Percentiles rank a stretch among this genome's conserved stretches.
phyloP scores from a whole-genome alignment of 23 tunicate genomes.

The Oikopleura dioica region DNA sequence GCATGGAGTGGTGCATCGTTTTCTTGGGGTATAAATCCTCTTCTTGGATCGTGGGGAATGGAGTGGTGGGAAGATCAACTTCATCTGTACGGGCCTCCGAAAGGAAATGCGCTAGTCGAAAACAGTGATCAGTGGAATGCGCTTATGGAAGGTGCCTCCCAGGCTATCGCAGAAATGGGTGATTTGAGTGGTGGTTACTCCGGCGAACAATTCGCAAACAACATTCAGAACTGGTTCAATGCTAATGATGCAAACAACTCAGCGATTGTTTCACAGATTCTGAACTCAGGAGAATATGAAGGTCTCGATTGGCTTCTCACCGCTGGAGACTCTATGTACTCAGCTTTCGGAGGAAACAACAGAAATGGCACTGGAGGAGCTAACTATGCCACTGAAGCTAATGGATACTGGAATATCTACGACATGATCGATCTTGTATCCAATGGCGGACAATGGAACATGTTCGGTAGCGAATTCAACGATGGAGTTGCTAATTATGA shows the following conservation, averaged over 20 bases:
- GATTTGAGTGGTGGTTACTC: background rate
- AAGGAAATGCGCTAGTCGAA: too few relatives aligned
- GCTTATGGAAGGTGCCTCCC: too few relatives aligned
- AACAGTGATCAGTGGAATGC: too few relatives aligned
- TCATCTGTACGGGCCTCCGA: too few relatives aligned
- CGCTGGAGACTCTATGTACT: background rate
- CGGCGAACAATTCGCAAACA: background rate
- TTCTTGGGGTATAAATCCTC: too few relatives aligned
- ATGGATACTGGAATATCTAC: background rate
- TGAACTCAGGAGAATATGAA: background rate
- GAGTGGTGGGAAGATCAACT: too few relatives aligned
- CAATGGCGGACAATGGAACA: background rate
- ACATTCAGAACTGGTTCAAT: background rate
- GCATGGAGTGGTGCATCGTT: too few relatives aligned
- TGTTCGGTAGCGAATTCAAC: background rate
- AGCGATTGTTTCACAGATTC: background rate
- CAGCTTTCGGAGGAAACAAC: background rate
- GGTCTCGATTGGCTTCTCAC: background rate
- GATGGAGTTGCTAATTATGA: background rate
- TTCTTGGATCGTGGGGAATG: too few relatives aligned
- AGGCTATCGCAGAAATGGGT: too few relatives aligned
- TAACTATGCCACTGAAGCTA: background rate
- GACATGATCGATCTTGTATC: background rate
- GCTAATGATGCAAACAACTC: background rate
- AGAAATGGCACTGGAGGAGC: background rate